phyloP scores from a whole-genome alignment of 2,797 vertebrate species.

The Pipistrellus kuhlii region DNA sequence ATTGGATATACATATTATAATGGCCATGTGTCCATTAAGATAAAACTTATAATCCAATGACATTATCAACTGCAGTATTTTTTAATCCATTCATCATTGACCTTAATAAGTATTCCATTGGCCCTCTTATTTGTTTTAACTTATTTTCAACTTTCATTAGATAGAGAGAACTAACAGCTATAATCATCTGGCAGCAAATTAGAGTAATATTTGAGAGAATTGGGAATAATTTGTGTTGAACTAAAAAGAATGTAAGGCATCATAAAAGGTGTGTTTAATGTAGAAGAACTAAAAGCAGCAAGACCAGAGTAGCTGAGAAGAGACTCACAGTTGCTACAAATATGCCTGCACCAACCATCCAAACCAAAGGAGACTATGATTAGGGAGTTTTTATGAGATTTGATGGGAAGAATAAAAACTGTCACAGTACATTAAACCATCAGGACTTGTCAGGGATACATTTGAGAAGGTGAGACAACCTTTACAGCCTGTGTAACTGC shows the following conservation, averaged over 20 bases:
- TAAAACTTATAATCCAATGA: neutral
- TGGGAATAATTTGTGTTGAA: constrained; percentile 10
- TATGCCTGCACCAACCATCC: neutral
- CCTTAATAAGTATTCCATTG: neutral
- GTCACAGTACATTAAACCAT: neutral
- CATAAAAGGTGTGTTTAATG: neutral
- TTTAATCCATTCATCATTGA: neutral
- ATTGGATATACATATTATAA: neutral
- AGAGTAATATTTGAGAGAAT: constrained; percentile 5
- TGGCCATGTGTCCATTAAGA: neutral
- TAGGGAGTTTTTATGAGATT: neutral
- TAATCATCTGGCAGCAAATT: neutral
- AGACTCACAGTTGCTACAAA: neutral
- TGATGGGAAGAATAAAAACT: constrained; percentile 29
- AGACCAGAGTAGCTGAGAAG: neutral
- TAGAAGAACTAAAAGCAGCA: neutral
- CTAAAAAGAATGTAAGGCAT: neutral
- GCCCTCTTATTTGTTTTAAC: neutral
- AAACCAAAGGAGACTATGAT: neutral
- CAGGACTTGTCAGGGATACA: constrained; percentile 34
- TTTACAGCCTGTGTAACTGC: neutral
- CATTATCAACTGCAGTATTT: neutral
- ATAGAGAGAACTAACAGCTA: neutral
- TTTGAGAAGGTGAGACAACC: neutral
- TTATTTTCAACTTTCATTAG: neutral